Evolutionary conservation across 64 coral and sea anemone species (phyloP), one percentile per base, ranked within the genome.

Genomic region (Pocillopora verrucosa): DNA sequence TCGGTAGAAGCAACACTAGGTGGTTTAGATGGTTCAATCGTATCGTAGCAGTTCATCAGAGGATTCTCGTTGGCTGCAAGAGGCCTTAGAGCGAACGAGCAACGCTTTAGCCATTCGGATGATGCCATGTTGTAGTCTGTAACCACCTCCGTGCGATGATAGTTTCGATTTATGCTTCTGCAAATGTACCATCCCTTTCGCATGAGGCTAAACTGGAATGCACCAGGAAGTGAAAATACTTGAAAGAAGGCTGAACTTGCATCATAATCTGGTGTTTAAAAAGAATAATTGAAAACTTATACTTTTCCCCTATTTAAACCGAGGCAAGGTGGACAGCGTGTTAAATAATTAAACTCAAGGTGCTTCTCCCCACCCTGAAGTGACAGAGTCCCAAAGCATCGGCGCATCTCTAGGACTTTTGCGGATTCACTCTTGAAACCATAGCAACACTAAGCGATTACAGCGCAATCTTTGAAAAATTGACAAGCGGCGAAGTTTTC

Each of bases 141-240:
- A 0, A 96, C 94, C 12, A 96, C 25, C 11, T 85, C 87, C 2
- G 82, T 77, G 4, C 72, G 87, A 58, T 86, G 88, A 15, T 79
- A 86, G 56, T 74, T 64, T 11, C 45, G 86, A n/a, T 82, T 60
- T 15, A 20, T 19, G 45, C 91, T 96, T 77, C 92, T 91, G 59
- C 94, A 96, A 19, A 96, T 70, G 60, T 86, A 96, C 94, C 94
- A 96, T 11, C 94, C 94, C 14, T 82, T 92, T 9, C 91, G 61
- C 81, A 89, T 76, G 9, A 96, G 69, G 25, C 80, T 89, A 34
- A 96, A 96, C 80, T 77, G 89, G 12, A 93, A 96, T 13, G 90
- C 94, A 36, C 92, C 94, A 61, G 94, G 91, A 16, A 96, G 90
- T 6, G 72, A 85, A 85, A 85, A 85, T 3, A 85, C 82, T 65